Percentiles rank a stretch among this genome's conserved stretches.
Conservation (phyloP, 2,797 vertebrate genomes). For the Melanotaenia nigrans region DNA sequence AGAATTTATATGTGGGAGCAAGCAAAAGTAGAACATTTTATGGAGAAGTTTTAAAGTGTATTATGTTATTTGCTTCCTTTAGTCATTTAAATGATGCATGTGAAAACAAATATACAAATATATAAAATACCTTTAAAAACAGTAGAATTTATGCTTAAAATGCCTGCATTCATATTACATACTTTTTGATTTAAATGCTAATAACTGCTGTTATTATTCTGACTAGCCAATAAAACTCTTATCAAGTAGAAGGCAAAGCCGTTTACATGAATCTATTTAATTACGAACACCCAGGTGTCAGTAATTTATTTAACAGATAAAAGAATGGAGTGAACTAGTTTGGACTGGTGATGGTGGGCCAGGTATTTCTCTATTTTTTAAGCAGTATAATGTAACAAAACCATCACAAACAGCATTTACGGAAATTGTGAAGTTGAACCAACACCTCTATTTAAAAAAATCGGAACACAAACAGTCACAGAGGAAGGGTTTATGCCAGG, state of each 20-base stretch:
- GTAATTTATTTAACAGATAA: background rate
- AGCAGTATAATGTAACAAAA: background rate
- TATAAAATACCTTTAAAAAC: background rate
- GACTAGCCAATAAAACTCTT: background rate
- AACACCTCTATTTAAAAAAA: background rate
- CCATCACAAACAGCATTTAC: background rate
- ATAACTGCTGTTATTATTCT: background rate
- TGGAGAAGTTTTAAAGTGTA: background rate
- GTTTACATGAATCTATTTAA: too few species aligned
- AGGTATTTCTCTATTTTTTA: background rate
- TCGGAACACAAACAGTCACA: background rate
- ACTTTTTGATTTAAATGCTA: background rate
- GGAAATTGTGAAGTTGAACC: background rate
- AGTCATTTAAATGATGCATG: background rate
- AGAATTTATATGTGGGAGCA: background rate
- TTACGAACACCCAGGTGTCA: background rate
- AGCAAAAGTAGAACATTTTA: background rate
- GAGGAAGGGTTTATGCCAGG: background rate
- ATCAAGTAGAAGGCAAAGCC: background rate
- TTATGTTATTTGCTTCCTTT: background rate
- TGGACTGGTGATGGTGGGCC: background rate
- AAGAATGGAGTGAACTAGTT: background rate
- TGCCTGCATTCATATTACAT: background rate
- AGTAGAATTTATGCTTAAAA: background rate
- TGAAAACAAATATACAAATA: too few species aligned